A percentile compares a stretch with the other conserved stretches of the same genome.
Conservation (phyloP, 2,888 invertebrate genomes). For the Arrhopalites spinosus region DNA sequence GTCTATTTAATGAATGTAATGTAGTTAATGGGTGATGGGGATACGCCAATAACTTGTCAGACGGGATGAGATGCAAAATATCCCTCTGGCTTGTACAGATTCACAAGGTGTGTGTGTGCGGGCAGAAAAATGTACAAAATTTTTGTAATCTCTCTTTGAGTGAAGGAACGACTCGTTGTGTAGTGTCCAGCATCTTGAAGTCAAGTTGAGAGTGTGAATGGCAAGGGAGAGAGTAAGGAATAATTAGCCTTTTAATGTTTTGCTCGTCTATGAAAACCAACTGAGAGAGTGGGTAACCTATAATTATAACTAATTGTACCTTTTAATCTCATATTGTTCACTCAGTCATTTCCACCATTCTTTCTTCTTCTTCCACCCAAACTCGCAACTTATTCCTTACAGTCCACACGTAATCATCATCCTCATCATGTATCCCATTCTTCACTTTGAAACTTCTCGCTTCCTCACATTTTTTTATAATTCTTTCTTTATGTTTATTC, state of each 20-base stretch:
- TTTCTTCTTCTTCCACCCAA: neutral
- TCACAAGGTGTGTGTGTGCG: neutral
- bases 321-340: slow-evolving; percentile 34
- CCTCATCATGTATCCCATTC: neutral
- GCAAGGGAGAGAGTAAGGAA: slow-evolving; percentile 28
- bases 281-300: slow-evolving; percentile 25
- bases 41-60: slow-evolving; percentile 3
- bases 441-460: neutral
- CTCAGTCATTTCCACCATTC: neutral
- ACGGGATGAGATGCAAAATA: neutral
- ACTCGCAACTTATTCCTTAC: too few relatives aligned
- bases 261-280: slow-evolving; percentile 36
- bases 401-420: too few relatives aligned
- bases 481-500: neutral
- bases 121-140: too few relatives aligned
- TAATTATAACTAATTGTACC: slow-evolving; percentile 39
- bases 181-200: too few relatives aligned
- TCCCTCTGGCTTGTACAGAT: neutral
- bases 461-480: too few relatives aligned
- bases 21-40: neutral
- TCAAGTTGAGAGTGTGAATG: slow-evolving; percentile 6
- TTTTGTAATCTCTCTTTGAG: too few relatives aligned
- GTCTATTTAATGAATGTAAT: slow-evolving; percentile 2
- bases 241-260: slow-evolving; percentile 28
- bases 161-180: too few relatives aligned